Evolutionary conservation across 1,140 invertebrate genomes (phyloP).

Genomic region (Drosophila pseudoananassae): DNA sequence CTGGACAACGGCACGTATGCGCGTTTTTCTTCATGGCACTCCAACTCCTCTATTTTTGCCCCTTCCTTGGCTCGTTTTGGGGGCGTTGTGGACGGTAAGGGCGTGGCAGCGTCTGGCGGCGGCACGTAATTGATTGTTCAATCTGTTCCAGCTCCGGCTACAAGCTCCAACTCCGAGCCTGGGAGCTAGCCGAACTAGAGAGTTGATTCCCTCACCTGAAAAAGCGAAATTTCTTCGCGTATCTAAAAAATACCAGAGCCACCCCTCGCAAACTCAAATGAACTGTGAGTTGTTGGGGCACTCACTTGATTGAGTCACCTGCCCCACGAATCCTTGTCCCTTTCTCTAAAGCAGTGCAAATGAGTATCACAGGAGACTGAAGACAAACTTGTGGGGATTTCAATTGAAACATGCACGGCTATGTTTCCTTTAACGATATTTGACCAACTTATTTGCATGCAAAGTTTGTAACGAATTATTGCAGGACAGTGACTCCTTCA

Average conservation of each 20-base stretch:
- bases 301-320: constrained; percentile 65
- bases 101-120: constrained; percentile 57
- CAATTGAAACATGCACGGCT: constrained; percentile 24
- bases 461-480: constrained; percentile 34
- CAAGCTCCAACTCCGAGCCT: constrained; percentile 28
- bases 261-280: constrained; percentile 51
- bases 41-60: constrained; percentile 17
- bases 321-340: background rate
- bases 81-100: constrained; percentile 42
- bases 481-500: constrained; percentile 7
- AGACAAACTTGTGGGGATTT: constrained; percentile 2
- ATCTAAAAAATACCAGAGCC: constrained; percentile 61
- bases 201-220: constrained; percentile 9
- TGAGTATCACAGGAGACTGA: constrained; percentile 31
- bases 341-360: constrained; percentile 33
- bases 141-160: constrained; percentile 76
- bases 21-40: constrained; percentile 65
- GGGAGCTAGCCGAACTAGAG: constrained; percentile 8
- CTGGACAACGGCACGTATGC: constrained; percentile 77
- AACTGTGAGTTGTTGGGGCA: constrained; percentile 72
- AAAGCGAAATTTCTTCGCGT: constrained; percentile 65
- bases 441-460: constrained; percentile 42
- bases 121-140: constrained; percentile 81
- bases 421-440: constrained; percentile 35
- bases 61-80: constrained; percentile 33